Conservation (phyloP, 2,888 invertebrate genomes). For the Graphium colonna region DNA sequence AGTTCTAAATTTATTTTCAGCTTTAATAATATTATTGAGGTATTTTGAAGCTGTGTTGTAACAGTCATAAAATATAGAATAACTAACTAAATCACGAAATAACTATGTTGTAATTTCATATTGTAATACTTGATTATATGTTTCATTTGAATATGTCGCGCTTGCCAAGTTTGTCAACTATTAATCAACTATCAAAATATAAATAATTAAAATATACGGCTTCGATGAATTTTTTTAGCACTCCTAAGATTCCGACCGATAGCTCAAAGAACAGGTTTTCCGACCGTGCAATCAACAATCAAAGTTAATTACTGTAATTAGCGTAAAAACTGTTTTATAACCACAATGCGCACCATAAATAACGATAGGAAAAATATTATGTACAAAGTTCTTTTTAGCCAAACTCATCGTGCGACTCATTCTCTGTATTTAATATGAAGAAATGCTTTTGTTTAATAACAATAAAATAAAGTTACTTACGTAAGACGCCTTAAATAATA, state of each 20-base stretch:
- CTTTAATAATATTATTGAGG: no score
- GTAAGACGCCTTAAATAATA: conserved; percentile 68
- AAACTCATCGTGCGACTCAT: conserved; percentile 9
- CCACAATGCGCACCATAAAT: conserved; percentile 4
- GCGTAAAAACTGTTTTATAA: conserved; percentile 12
- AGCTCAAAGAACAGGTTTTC: conserved; percentile 14
- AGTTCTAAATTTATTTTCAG: no score
- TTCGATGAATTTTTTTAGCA: background rate
- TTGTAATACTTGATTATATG: background rate
- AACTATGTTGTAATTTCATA: background rate
- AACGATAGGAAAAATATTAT: background rate
- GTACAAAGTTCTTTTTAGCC: background rate
- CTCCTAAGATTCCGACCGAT: background rate
- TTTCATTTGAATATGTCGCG: background rate
- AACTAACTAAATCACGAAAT: no score
- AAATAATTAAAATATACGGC: conserved; percentile 1
- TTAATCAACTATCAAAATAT: conserved; percentile 2
- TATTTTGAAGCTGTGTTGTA: no score
- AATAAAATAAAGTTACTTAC: conserved; percentile 65
- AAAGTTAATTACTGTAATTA: conserved; percentile 17
- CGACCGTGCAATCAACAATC: conserved; percentile 4
- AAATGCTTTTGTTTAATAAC: conserved; percentile 48
- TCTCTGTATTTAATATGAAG: background rate
- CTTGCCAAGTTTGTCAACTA: background rate
- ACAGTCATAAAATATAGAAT: no score